Conservation (phyloP, 2,797 vertebrate species). For the Notolepis coatsorum region DNA sequence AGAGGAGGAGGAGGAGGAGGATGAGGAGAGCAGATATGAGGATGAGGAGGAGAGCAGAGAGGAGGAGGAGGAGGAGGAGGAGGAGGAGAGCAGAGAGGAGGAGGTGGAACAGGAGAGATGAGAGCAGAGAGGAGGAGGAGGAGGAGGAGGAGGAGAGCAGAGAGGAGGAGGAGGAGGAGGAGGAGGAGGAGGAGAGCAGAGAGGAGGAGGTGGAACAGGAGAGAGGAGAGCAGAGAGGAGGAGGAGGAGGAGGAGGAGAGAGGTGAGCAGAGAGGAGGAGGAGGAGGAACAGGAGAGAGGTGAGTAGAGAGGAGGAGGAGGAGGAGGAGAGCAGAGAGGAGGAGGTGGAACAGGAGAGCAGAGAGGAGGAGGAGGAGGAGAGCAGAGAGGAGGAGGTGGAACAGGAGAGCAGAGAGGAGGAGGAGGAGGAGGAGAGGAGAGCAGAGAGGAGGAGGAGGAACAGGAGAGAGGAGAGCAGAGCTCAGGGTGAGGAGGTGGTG, state of each 20-base stretch:
- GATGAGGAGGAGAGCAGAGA: too few species aligned
- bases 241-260: slow-evolving; percentile 3
- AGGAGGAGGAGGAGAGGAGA: neutral
- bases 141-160: too few species aligned
- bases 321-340: neutral
- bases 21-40: too few species aligned
- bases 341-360: too few species aligned
- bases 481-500: slow-evolving; percentile 18
- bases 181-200: slow-evolving; percentile 21
- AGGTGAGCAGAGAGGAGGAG: too few species aligned
- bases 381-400: too few species aligned
- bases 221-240: slow-evolving; percentile 24
- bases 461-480: slow-evolving; percentile 22
- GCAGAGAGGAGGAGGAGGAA: slow-evolving; percentile 21
- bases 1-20: slow-evolving; percentile 24
- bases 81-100: neutral
- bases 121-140: slow-evolving; percentile 22
- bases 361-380: too few species aligned
- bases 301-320: slow-evolving; percentile 23
- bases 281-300: slow-evolving; percentile 26
- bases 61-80: too few species aligned
- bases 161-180: too few species aligned
- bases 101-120: slow-evolving; percentile 24
- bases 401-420: slow-evolving; percentile 25
- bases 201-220: slow-evolving; percentile 20